These are phyloP conservation scores for Agapornis canus DNA, from an alignment of 2,797 vertebrate species.

Conservation along the genomic window DNA sequence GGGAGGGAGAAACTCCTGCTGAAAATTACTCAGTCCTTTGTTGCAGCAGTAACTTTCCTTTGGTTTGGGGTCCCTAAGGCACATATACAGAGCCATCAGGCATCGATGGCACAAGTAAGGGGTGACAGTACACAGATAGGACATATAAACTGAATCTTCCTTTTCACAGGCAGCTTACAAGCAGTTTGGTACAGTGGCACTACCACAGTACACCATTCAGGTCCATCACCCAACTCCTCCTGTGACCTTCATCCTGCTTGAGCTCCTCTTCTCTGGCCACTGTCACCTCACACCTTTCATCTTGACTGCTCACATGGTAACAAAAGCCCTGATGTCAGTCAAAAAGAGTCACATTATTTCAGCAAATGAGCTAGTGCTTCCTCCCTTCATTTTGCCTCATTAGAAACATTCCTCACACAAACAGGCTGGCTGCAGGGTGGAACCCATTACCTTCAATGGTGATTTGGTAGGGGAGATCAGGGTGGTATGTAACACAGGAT, in stretches of 20 bases:
- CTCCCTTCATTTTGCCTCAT: not conserved
- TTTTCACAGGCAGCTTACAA: not conserved
- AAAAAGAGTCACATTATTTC: not conserved
- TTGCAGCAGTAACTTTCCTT: not conserved
- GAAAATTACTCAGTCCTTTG: not conserved
- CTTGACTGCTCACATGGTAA: not conserved
- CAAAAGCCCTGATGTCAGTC: not conserved
- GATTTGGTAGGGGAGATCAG: not conserved
- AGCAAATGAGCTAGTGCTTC: not conserved
- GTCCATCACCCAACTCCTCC: not conserved
- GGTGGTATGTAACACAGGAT: rapidly evolving
- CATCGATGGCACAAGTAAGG: not conserved
- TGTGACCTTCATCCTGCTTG: not conserved
- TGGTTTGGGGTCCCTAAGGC: not conserved
- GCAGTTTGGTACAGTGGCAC: rapidly evolving
- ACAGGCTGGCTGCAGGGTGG: not conserved
- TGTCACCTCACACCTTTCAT: not conserved
- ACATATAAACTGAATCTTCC: not conserved
- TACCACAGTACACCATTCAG: not conserved
- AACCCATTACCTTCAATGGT: not conserved
- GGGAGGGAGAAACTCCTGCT: not conserved
- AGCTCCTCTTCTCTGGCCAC: not conserved
- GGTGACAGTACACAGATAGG: not conserved
- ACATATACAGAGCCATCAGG: rapidly evolving
- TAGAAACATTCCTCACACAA: not conserved